A percentile compares a stretch with the other conserved stretches of the same genome.
These are phyloP conservation scores for Tetramorium parvispinum DNA, from an alignment of 1,140 invertebrate genomes.

Conservation along the genomic window DNA sequence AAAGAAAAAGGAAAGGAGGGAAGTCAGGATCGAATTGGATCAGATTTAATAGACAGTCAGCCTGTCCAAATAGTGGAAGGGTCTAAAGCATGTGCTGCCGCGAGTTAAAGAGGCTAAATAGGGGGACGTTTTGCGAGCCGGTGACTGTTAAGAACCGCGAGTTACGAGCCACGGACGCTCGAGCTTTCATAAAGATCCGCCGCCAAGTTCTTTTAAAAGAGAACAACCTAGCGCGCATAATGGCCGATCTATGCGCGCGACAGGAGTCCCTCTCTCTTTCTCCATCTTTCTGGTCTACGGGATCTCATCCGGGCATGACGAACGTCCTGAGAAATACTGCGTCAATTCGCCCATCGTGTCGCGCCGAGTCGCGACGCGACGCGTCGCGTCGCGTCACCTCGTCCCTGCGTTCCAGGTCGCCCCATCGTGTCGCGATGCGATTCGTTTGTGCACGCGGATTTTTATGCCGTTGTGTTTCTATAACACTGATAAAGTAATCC, in stretches of 20 bases:
- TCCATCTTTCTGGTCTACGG: conserved; percentile 31
- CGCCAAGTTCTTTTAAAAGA: conserved; percentile 77
- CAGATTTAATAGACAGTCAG: conserved; percentile 17
- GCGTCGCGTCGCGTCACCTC: conserved; percentile 22
- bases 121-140: conserved; percentile 3
- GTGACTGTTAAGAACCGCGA: conserved; percentile 49
- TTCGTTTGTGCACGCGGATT: conserved; percentile 33
- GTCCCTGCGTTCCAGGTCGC: not conserved
- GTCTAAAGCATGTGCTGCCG: not conserved
- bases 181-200: conserved; percentile 69
- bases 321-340: conserved; percentile 62
- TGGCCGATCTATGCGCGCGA: conserved; percentile 59
- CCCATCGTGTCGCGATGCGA: conserved; percentile 34
- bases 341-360: conserved; percentile 7
- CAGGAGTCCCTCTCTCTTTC: conserved; percentile 32
- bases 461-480: conserved; percentile 7
- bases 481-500: conserved; percentile 6
- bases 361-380: conserved; percentile 28
- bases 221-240: conserved; percentile 72
- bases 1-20: too few relatives aligned
- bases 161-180: conserved; percentile 64
- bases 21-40: conserved; percentile 11
- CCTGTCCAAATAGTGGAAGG: conserved; percentile 15
- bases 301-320: conserved; percentile 59
- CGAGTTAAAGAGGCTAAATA: conserved; percentile 42